Percentiles rank a stretch among this genome's conserved stretches.
Conservation (phyloP, 2,113 vertebrate genomes). For the Myrmophylax atrothorax region DNA sequence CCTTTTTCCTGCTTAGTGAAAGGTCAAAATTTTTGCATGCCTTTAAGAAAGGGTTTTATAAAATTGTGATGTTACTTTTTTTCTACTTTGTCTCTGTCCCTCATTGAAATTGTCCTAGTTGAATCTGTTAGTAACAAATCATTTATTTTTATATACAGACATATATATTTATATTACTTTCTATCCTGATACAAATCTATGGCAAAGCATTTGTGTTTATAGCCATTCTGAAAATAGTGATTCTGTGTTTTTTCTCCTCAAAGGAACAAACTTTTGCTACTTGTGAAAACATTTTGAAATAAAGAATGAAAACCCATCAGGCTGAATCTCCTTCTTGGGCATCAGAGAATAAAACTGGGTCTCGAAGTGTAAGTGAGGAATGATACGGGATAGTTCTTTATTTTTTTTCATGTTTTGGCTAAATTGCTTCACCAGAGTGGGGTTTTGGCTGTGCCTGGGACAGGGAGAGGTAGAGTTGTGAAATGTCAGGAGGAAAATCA, state of each 20-base stretch:
- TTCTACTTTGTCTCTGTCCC: not conserved
- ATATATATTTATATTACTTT: constrained; percentile 24
- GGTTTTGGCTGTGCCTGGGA: not conserved
- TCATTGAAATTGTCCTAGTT: not conserved
- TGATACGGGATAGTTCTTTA: fast-evolving
- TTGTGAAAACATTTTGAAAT: constrained; percentile 17
- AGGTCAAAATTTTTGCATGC: not conserved
- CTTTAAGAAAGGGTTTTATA: constrained; percentile 1
- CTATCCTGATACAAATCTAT: not conserved
- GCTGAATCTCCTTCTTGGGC: not conserved
- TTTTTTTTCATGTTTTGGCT: not conserved
- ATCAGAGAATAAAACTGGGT: fast-evolving
- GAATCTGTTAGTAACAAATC: not conserved
- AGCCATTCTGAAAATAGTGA: not conserved
- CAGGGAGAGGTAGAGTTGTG: not conserved
- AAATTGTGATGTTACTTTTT: not conserved
- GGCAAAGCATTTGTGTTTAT: not conserved
- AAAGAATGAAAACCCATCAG: not conserved
- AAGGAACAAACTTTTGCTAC: not conserved
- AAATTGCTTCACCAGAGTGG: not conserved
- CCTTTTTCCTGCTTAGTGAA: not conserved
- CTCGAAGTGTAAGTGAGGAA: not conserved
- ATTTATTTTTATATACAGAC: constrained; percentile 40
- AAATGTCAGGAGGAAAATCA: not conserved
- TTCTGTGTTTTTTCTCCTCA: not conserved